Evolutionary conservation across 1,140 invertebrate genomes (phyloP).

Genomic region (Coenobita brevimanus): DNA sequence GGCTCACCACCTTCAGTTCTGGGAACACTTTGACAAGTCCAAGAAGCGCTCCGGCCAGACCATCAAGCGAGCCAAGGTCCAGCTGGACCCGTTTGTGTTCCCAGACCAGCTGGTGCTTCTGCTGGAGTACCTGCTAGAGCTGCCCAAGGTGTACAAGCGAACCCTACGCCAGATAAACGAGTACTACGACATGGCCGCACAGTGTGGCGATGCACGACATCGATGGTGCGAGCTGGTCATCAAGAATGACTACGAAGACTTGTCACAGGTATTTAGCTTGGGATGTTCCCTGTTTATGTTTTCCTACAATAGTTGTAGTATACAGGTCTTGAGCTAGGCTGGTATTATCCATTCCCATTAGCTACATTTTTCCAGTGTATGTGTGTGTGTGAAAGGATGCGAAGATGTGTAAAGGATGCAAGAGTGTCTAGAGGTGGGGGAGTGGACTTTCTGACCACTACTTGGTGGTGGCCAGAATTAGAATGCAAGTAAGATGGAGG

Average conservation of each 20-base stretch:
- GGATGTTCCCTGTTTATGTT: too few species aligned
- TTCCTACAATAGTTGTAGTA: too few species aligned
- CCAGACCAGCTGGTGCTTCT: conserved; percentile 69
- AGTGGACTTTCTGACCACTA: too few species aligned
- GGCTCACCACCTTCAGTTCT: conserved; percentile 54
- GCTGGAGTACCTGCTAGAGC: conserved; percentile 67
- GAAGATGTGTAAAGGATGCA: too few species aligned
- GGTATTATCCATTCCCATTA: too few species aligned
- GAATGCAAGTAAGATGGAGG: too few species aligned
- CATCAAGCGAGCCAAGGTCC: conserved; percentile 47
- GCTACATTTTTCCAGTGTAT: too few species aligned
- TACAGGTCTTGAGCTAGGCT: too few species aligned
- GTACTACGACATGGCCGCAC: conserved; percentile 56
- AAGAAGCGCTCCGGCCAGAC: conserved; percentile 7
- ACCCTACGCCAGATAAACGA: conserved; percentile 52
- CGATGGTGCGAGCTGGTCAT: conserved; percentile 74
- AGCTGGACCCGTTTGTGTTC: conserved; percentile 59
- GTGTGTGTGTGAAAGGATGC: too few species aligned
- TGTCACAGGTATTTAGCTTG: too few species aligned
- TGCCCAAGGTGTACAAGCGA: conserved; percentile 2
- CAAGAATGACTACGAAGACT: conserved; percentile 71
- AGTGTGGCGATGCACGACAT: conserved; percentile 73
- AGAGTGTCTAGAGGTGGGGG: too few species aligned
- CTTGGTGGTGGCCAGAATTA: too few species aligned
- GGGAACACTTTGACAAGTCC: conserved; percentile 33